Percentiles rank a stretch among this genome's conserved stretches.
These are phyloP conservation scores for Seira sanloemensis DNA, from an alignment of 2,888 invertebrate genomes.

Conservation along the genomic window DNA sequence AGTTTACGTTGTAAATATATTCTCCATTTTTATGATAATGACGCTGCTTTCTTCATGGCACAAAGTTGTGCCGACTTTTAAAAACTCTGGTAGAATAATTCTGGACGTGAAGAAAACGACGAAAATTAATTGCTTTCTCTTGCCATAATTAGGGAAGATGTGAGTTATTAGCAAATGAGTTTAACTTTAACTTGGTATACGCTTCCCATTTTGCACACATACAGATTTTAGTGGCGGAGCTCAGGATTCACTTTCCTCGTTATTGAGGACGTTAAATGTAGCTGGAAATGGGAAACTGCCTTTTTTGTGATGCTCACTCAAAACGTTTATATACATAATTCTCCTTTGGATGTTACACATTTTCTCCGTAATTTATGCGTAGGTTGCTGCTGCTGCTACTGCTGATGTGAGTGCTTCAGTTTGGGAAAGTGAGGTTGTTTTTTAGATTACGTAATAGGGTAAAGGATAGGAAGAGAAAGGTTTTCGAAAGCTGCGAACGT, in stretches of 20 bases:
- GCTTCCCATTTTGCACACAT: too few relatives aligned
- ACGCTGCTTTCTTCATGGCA: not conserved
- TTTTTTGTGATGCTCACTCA: too few relatives aligned
- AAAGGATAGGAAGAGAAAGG: not conserved
- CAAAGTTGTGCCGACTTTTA: slow-evolving; percentile 17
- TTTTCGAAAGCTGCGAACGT: not conserved
- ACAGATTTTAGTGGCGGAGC: too few relatives aligned
- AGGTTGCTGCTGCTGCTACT: not conserved
- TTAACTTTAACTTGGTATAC: too few relatives aligned
- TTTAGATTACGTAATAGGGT: slow-evolving; percentile 17
- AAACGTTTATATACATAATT: too few relatives aligned
- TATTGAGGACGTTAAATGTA: too few relatives aligned
- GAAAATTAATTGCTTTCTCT: slow-evolving; percentile 58
- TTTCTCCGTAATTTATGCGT: not conserved
- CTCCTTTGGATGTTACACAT: not conserved
- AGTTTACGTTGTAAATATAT: slow-evolving; percentile 16
- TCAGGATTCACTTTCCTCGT: too few relatives aligned
- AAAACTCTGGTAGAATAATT: slow-evolving; percentile 53
- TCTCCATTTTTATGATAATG: slow-evolving; percentile 11
- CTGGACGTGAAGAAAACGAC: slow-evolving; percentile 48
- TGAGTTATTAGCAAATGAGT: slow-evolving; percentile 59
- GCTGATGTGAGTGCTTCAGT: too few relatives aligned
- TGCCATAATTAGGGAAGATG: slow-evolving; percentile 47
- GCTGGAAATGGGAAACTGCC: too few relatives aligned
- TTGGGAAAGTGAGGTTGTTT: not conserved